Percentiles rank a stretch among this genome's conserved stretches.
phyloP scores from a whole-genome alignment of 2,888 invertebrate genomes.

The Podotricha telesiphe region DNA sequence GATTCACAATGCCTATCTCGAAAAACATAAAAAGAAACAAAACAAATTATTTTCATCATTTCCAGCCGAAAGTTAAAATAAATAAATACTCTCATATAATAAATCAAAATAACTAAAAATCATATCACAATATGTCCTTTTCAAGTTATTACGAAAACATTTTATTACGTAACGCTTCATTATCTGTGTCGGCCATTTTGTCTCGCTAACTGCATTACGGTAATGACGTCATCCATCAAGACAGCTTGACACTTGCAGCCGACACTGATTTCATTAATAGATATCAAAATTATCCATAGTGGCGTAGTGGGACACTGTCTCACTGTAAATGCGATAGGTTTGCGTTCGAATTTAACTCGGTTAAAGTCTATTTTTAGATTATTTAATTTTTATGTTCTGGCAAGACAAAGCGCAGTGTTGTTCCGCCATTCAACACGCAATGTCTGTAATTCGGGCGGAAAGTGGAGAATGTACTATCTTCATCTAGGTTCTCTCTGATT shows the following conservation, averaged over 20 bases:
- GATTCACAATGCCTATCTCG: too few species aligned
- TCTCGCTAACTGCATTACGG: constrained; percentile 57
- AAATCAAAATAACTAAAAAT: constrained; percentile 6
- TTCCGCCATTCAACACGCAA: too few species aligned
- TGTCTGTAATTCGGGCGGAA: too few species aligned
- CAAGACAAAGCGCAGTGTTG: too few species aligned
- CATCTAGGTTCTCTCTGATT: too few species aligned
- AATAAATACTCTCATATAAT: not conserved
- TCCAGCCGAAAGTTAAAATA: too few species aligned
- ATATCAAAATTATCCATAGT: constrained; percentile 31
- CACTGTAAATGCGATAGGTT: not conserved
- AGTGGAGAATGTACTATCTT: too few species aligned
- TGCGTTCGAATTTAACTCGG: too few species aligned
- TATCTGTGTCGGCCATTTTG: constrained; percentile 58
- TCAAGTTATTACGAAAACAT: constrained; percentile 18
- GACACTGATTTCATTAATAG: constrained; percentile 50
- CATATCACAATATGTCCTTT: constrained; percentile 11
- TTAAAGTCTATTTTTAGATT: too few species aligned
- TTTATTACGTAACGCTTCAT: constrained; percentile 31
- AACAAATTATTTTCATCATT: too few species aligned
- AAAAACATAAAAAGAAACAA: too few species aligned
- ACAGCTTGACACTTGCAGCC: constrained; percentile 69
- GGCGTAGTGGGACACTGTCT: not conserved
- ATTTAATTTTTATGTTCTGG: too few species aligned
- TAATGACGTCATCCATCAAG: constrained; percentile 77